phyloP scores from a whole-genome alignment of 2,113 vertebrate genomes.

The Myrmophylax atrothorax region DNA sequence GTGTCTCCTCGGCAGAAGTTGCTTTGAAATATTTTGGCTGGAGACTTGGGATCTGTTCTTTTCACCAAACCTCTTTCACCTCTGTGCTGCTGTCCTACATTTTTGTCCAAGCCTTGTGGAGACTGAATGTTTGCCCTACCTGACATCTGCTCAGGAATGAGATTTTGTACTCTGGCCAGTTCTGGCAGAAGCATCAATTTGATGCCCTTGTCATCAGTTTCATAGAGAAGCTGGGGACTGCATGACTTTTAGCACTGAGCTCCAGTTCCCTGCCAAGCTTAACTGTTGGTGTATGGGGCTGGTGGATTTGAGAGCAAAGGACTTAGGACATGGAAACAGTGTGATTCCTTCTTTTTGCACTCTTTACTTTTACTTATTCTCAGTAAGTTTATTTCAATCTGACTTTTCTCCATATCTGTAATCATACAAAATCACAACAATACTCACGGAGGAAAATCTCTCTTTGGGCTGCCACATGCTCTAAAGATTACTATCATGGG shows the following conservation, averaged over 20 bases:
- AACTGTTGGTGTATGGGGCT: neutral
- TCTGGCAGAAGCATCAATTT: conserved; percentile 43
- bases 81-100: conserved; percentile 57
- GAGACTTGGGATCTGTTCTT: conserved; percentile 30
- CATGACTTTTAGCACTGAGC: neutral
- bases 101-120: conserved; percentile 56
- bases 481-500: neutral
- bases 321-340: neutral
- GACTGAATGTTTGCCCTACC: conserved; percentile 48
- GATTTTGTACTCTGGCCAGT: conserved; percentile 60
- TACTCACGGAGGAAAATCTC: neutral
- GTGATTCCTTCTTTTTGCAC: neutral
- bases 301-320: neutral
- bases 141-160: conserved; percentile 65
- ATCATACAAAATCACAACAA: neutral
- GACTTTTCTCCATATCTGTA: neutral
- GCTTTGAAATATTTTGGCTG: conserved; percentile 65
- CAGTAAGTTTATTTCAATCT: neutral
- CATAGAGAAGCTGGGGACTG: neutral
- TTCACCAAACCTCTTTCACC: conserved; percentile 58
- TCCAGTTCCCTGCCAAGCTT: neutral
- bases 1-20: conserved; percentile 32
- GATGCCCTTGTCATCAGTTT: conserved; percentile 40
- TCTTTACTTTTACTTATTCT: neutral
- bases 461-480: neutral